Base-by-base conservation (phyloP, 2,888 invertebrate genomes). In the Dynastes grantii region DNA sequence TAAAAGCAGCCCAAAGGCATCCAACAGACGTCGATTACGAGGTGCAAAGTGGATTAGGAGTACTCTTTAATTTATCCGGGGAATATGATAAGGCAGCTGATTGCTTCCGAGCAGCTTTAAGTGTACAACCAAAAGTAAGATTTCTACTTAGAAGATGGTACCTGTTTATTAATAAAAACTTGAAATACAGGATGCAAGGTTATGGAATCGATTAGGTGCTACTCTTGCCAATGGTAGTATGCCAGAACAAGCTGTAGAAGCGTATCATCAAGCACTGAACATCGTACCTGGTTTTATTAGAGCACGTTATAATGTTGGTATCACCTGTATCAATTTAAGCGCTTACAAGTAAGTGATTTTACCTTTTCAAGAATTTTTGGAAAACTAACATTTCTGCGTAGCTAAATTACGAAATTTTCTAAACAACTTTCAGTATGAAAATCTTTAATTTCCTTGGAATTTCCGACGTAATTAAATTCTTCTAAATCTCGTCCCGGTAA, bases 151-250 rank as follows among this genome's bases (percentile, higher is more conserved):
- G 8, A 40, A 1, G 8, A 58, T 45, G 9, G n/a, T 27, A 2
- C 1, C 45, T 9, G n/a, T n/a, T 76, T 37, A 27, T 22, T 53
- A 68, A 70, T 37, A 64, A 32, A 67, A 76, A 63, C n/a, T 13
- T 58, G 22, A 2, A 29, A 71, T 13, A 40, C 16, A 94, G 93
- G 97, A 98, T 92, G 95, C 98, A 5, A 93, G 97, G 85, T 88
- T 98, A 75, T 99, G 99, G 99, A 99, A 99, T 89, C 94, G 98
- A 84, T 91, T 99, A 45, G 99, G 99, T 76, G 99, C 99, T 49
- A 98, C 98, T 65, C 90, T 98, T 84, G 99, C 99, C 13, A 99
- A 99, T 88, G 97, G 98, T 82, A 95, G 95, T 76, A 93, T 94
- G 82, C 96, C 98, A 51, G 98, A 98, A 85, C 97, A 99, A 90